Percentiles rank a stretch among this genome's conserved stretches.
Conservation (phyloP, 2,888 invertebrate species). For the Leptarthrus brevirostris region DNA sequence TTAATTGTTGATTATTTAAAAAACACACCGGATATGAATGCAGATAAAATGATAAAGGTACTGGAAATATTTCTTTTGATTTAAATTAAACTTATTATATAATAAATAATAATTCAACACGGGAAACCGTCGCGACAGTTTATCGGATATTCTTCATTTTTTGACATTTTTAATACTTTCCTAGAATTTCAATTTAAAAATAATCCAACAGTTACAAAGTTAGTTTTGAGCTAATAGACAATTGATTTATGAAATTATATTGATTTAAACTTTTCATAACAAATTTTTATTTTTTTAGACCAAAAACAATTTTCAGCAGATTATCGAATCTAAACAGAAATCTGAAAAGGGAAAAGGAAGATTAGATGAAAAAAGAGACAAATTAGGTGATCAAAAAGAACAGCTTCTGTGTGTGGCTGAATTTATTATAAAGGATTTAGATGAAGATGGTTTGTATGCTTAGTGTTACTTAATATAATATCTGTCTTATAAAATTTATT, state of each 20-base stretch:
- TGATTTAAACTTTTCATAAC: no score
- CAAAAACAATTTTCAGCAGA: conserved; percentile 56
- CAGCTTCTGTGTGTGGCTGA: conserved; percentile 68
- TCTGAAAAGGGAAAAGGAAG: conserved; percentile 47
- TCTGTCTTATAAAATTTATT: no score
- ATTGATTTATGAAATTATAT: no score
- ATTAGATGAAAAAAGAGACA: conserved; percentile 59
- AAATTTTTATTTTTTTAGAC: conserved; percentile 55
- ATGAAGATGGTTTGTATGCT: conserved; percentile 55
- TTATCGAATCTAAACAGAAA: conserved; percentile 45
- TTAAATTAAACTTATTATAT: background rate
- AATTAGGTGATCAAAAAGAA: conserved; percentile 65
- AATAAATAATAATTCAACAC: no score
- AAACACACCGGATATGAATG: conserved; percentile 58
- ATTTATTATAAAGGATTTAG: conserved; percentile 63
- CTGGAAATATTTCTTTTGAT: background rate
- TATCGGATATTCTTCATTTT: no score
- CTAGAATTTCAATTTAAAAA: no score
- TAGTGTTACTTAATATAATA: background rate
- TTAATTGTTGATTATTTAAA: conserved; percentile 73
- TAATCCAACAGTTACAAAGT: no score
- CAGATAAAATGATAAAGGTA: background rate
- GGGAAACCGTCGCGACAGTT: no score
- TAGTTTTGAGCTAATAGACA: no score
- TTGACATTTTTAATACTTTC: no score